Base-by-base conservation (phyloP, 2,113 vertebrate genomes). In the Synchiropus splendidus region DNA sequence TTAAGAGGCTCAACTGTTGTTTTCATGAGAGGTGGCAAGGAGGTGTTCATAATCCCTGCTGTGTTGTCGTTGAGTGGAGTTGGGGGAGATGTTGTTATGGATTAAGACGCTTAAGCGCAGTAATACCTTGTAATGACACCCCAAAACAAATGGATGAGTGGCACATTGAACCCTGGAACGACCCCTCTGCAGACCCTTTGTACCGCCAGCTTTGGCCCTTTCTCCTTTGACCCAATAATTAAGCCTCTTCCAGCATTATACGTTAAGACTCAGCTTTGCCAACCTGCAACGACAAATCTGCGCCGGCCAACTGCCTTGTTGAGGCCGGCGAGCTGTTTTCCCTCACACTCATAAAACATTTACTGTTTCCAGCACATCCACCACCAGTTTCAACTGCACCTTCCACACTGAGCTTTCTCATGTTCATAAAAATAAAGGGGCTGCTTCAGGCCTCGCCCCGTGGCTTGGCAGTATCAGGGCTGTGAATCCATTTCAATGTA, bases 201-300 rank as follows among this genome's bases (percentile, higher is more conserved):
- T 33, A 46, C 31, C 6, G 27, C 13, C 8, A 21, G 31, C 36
- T 42, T 1, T 4, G 40, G 27, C 2, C 44, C 58, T 70, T 72
- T 75, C 60, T 75, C 55, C 48, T 75, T 68, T 74, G 61, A 59
- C 65, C 72, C 39, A 65, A 61, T 72, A 74, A 82, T 78, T 61
- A 81, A 73, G 60, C 69, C 51, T 63, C 73, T 75, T 72, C 42
- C 45, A 32, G 50, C 39, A 16, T 71, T 73, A 58, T 48, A 58
- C 61, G 42, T 52, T 60, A n/a, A n/a, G n/a, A n/a, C n/a, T n/a
- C n/a, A n/a, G n/a, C n/a, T n/a, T n/a, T n/a, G n/a, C n/a, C n/a
- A n/a, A n/a, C n/a, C n/a, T n/a, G n/a, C n/a, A 33, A 15, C 11
- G 32, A 62, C 49, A 67, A 75, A 71, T 70, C 48, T 72, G n/a